Conservation (phyloP, 2,113 vertebrate genomes). For the Cyprinus carpio region DNA sequence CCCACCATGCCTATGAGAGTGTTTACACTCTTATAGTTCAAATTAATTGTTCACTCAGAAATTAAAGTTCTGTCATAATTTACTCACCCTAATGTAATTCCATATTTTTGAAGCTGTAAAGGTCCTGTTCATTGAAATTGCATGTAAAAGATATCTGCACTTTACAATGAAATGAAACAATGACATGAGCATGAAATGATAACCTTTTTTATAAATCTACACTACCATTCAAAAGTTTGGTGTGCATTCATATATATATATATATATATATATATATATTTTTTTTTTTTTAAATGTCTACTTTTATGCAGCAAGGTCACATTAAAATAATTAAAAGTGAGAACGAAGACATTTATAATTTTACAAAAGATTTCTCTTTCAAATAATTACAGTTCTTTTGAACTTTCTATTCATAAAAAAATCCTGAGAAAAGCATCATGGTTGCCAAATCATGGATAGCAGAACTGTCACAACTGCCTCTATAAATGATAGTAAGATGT, state of each 20-base stretch:
- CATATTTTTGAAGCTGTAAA: neutral
- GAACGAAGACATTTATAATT: too few species aligned
- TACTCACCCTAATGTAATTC: neutral
- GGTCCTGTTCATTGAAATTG: neutral
- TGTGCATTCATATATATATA: too few species aligned
- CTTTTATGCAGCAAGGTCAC: too few species aligned
- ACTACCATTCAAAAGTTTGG: neutral
- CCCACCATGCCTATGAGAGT: neutral
- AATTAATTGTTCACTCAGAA: neutral
- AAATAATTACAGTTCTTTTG: neutral
- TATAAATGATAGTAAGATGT: neutral
- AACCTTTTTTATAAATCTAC: neutral
- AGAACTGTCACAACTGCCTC: neutral
- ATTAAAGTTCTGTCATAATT: neutral
- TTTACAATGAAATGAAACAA: neutral
- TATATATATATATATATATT: too few species aligned
- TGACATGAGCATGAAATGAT: neutral
- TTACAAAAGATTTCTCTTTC: too few species aligned
- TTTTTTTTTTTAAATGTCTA: too few species aligned
- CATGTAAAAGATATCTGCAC: neutral
- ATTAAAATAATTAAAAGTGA: too few species aligned
- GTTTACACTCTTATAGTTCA: neutral
- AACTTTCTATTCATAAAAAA: neutral
- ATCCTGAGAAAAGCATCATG: neutral
- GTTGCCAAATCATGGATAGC: neutral